Evolutionary conservation across 2,113 vertebrate genomes (phyloP).

Genomic region (Heteronetta atricapilla): DNA sequence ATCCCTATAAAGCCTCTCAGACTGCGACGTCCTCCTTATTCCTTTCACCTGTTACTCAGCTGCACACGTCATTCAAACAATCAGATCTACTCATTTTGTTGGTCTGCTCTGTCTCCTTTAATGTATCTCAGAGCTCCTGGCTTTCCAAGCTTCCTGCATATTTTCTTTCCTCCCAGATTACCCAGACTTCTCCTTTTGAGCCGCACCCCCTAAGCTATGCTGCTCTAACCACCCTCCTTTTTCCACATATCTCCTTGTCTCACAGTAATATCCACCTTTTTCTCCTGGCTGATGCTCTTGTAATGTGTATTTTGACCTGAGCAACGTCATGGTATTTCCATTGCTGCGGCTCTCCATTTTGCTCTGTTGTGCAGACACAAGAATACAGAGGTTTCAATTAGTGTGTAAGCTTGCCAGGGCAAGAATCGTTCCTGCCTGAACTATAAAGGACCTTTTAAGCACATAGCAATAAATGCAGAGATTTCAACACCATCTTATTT

Average conservation of each 20-base stretch:
- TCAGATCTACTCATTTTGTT: not conserved
- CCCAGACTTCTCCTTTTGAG: not conserved
- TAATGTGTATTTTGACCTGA: not conserved
- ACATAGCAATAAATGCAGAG: not conserved
- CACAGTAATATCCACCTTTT: not conserved
- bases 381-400: not conserved
- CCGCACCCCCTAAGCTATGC: not conserved
- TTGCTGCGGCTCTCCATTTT: not conserved
- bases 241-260: not conserved
- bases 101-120: not conserved
- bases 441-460: not conserved
- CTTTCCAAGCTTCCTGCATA: not conserved
- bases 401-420: not conserved
- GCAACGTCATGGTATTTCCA: not conserved
- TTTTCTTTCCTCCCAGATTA: not conserved
- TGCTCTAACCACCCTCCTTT: rapidly evolving
- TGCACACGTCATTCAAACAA: not conserved
- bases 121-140: not conserved
- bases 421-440: slow-evolving; percentile 13
- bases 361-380: not conserved
- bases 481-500: slow-evolving; percentile 26
- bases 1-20: not conserved
- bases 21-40: not conserved
- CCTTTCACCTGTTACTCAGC: not conserved
- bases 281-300: not conserved